A percentile compares a stretch with the other conserved stretches of the same genome.
These are phyloP conservation scores for Pipistrellus pygmaeus DNA, from an alignment of 2,797 vertebrate genomes.

Conservation along the genomic window DNA sequence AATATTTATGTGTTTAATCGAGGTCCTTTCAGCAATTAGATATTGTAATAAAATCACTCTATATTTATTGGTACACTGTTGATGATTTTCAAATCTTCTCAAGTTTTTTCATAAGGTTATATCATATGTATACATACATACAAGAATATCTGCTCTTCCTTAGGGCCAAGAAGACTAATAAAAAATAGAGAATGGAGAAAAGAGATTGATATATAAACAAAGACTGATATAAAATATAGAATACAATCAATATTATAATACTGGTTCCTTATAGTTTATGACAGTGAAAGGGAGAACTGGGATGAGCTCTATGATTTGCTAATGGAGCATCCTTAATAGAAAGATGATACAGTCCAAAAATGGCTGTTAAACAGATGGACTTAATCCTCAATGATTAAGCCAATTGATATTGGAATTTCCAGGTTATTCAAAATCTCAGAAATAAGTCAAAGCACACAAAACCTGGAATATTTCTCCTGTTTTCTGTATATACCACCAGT, in stretches of 20 bases:
- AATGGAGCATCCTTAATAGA: neutral
- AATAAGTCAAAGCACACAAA: neutral
- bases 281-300: neutral
- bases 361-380: neutral
- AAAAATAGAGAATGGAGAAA: neutral
- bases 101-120: neutral
- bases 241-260: neutral
- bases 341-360: neutral
- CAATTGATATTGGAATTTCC: neutral
- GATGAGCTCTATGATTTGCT: neutral
- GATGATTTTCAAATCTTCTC: conserved; percentile 25
- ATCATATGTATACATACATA: neutral
- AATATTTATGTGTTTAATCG: neutral
- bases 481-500: neutral
- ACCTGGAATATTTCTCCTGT: neutral
- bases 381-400: neutral
- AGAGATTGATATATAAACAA: neutral
- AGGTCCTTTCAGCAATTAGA: neutral
- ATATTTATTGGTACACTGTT: neutral
- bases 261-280: neutral
- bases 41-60: neutral
- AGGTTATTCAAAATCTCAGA: neutral
- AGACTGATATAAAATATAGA: neutral
- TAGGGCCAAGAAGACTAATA: neutral
- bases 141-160: neutral